Conservation (phyloP, 2,888 invertebrate species). For the Argyresthia goedartella region DNA sequence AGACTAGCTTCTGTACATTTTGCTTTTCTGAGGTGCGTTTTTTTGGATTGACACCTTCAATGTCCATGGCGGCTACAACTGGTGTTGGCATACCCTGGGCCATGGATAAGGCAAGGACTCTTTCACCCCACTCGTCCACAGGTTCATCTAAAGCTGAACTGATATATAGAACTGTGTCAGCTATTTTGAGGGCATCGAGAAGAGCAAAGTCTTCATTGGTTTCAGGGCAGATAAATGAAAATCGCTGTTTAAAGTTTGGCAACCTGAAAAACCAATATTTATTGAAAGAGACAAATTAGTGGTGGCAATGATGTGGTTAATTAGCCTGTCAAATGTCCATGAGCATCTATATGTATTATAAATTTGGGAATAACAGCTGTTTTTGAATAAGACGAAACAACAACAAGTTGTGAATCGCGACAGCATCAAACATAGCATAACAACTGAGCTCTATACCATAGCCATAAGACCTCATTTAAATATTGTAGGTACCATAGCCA, state of each 20-base stretch:
- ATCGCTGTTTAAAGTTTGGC: constrained; percentile 90
- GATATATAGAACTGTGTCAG: constrained; percentile 86
- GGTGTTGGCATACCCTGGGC: constrained; percentile 88
- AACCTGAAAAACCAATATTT: constrained; percentile 67
- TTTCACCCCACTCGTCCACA: constrained; percentile 85
- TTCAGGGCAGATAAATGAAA: constrained; percentile 83
- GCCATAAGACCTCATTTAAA: too few species aligned
- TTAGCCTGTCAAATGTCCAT: too few species aligned
- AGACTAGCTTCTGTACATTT: constrained; percentile 73
- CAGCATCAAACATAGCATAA: too few species aligned
- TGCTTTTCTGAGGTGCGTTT: constrained; percentile 78
- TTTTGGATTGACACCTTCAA: constrained; percentile 80
- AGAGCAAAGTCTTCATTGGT: constrained; percentile 79
- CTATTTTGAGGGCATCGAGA: constrained; percentile 87
- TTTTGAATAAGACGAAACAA: too few species aligned
- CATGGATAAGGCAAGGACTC: constrained; percentile 80
- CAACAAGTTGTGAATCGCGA: too few species aligned
- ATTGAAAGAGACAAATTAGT: too few species aligned
- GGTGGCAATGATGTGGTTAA: too few species aligned
- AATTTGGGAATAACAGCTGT: too few species aligned
- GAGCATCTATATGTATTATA: too few species aligned
- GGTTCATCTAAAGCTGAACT: constrained; percentile 80
- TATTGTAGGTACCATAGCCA: too few species aligned
- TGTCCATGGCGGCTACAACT: constrained; percentile 79
- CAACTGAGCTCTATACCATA: too few species aligned